phyloP scores from a whole-genome alignment of 2,888 invertebrate species.

The Ormyrus thymus region DNA sequence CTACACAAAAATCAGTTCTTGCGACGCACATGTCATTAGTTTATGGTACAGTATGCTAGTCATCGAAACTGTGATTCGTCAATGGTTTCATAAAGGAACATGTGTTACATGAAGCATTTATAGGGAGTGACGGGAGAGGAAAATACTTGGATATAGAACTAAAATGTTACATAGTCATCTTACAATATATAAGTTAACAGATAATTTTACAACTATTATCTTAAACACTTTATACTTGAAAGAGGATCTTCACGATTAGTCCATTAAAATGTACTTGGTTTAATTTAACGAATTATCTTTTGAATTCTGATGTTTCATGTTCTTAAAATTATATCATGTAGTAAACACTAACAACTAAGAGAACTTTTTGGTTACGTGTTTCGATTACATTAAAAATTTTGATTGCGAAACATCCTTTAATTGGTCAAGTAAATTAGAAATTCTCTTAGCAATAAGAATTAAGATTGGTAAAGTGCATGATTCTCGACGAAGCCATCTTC shows the following conservation, averaged over 20 bases:
- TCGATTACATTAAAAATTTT: background rate
- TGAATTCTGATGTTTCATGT: background rate
- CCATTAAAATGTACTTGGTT: background rate
- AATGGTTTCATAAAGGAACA: slow-evolving; percentile 8
- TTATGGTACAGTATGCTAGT: slow-evolving; percentile 13
- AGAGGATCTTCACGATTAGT: background rate
- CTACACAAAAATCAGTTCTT: slow-evolving; percentile 23
- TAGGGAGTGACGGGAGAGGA: background rate
- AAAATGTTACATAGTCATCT: slow-evolving; percentile 20
- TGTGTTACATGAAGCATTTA: slow-evolving; percentile 12
- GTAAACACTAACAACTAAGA: background rate
- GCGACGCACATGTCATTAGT: background rate
- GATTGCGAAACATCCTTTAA: slow-evolving; percentile 1
- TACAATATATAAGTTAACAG: slow-evolving; percentile 9
- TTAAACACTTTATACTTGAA: slow-evolving; percentile 17
- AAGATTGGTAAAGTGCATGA: slow-evolving; percentile 4
- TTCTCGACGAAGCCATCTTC: background rate
- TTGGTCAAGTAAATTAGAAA: slow-evolving; percentile 11
- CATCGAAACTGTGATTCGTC: slow-evolving; percentile 16
- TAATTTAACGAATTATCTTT: slow-evolving; percentile 10
- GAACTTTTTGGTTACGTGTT: background rate
- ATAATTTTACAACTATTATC: slow-evolving; percentile 31
- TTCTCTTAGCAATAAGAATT: slow-evolving; percentile 5
- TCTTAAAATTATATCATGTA: background rate
- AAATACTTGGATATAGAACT: slow-evolving; percentile 35